These are phyloP conservation scores for Pomacea maculata DNA, from an alignment of 1,140 invertebrate species.

Conservation along the genomic window DNA sequence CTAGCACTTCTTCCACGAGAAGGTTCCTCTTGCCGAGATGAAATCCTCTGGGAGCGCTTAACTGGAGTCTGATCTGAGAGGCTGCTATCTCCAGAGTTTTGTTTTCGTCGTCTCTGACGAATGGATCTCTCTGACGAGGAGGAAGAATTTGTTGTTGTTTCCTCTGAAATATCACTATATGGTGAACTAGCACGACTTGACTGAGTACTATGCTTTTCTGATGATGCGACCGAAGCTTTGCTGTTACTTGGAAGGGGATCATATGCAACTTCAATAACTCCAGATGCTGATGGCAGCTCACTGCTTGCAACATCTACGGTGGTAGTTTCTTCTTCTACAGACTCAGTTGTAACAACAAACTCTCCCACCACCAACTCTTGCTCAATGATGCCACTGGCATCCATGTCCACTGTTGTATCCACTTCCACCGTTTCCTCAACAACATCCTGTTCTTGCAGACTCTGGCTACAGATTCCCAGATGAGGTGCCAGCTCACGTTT, in stretches of 20 bases:
- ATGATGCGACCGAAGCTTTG: conserved; percentile 3
- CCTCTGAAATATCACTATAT: conserved; percentile 44
- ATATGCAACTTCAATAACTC: conserved; percentile 15
- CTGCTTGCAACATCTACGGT: too few relatives aligned
- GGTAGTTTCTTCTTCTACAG: conserved; percentile 15
- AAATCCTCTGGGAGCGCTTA: neutral
- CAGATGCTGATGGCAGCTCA: conserved; percentile 20
- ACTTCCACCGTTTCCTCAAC: conserved; percentile 39
- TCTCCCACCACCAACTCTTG: conserved; percentile 32
- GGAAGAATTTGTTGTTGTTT: neutral
- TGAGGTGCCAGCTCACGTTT: conserved; percentile 25
- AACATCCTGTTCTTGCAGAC: conserved; percentile 11
- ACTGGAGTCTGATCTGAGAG: conserved; percentile 7
- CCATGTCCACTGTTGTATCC: conserved; percentile 18
- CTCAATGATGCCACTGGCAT: conserved; percentile 4
- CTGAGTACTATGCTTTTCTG: neutral
- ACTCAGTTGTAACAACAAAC: conserved; percentile 10
- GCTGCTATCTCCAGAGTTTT: conserved; percentile 16
- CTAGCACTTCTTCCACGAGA: conserved; percentile 3
- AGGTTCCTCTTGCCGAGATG: neutral
- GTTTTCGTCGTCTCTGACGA: conserved; percentile 1
- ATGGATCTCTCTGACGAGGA: neutral
- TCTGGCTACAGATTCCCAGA: conserved; percentile 8
- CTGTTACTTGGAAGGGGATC: conserved; percentile 10
- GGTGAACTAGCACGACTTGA: conserved; percentile 29